phyloP scores from a whole-genome alignment of 2,113 vertebrate species.

The Crotalus horridus region DNA sequence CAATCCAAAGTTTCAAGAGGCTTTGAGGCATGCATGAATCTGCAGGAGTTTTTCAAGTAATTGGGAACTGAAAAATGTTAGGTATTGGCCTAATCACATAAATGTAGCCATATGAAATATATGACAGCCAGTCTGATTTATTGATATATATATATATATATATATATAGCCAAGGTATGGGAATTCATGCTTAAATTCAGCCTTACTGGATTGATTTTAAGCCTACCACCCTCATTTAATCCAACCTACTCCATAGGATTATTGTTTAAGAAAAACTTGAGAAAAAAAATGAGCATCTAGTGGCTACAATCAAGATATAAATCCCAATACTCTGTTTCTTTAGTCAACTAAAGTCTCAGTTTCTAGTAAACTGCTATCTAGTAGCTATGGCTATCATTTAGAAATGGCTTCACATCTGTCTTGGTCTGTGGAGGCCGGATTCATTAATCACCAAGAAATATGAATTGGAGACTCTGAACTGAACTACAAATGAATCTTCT shows the following conservation, averaged over 20 bases:
- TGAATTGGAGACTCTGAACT: conserved; percentile 73
- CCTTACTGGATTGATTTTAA: neutral
- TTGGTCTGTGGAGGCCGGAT: conserved; percentile 72
- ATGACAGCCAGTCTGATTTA: neutral
- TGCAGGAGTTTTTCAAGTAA: neutral
- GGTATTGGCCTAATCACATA: neutral
- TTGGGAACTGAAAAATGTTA: neutral
- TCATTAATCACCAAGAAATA: conserved; percentile 77
- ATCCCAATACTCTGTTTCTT: neutral
- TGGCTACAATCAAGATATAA: neutral
- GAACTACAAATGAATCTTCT: conserved; percentile 76
- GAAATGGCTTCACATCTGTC: neutral
- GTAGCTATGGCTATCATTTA: neutral
- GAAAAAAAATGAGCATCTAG: neutral
- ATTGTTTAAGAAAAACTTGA: neutral
- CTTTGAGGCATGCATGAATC: neutral
- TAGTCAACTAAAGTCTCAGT: neutral
- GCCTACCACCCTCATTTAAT: neutral
- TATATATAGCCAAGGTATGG: neutral
- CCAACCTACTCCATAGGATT: neutral
- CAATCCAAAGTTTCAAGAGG: neutral
- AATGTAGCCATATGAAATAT: conserved; percentile 10
- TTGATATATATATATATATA: neutral
- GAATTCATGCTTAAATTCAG: neutral
- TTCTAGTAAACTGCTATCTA: neutral